Evolutionary conservation across 2,888 invertebrate species (phyloP).

Genomic region (Cistogaster globosa): DNA sequence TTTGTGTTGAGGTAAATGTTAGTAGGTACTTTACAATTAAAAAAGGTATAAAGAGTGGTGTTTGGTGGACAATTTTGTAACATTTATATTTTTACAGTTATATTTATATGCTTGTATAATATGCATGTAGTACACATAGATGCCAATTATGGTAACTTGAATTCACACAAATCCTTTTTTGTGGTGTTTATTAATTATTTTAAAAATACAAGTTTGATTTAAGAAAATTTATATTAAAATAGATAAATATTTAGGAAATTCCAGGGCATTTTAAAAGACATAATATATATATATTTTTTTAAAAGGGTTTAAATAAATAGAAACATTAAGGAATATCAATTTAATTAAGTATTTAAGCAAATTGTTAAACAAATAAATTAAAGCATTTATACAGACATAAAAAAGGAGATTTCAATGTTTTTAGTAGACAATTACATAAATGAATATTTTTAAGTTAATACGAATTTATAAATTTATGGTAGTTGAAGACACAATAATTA

Average conservation of each 20-base stretch:
- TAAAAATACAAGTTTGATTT: not conserved
- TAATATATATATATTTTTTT: not conserved
- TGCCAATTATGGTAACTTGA: conserved; percentile 58
- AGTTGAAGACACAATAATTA: not conserved
- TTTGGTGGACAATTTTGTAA: conserved; percentile 41
- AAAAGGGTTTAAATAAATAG: conserved; percentile 9
- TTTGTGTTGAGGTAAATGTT: conserved; percentile 22
- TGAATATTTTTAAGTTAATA: not conserved
- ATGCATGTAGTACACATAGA: not conserved
- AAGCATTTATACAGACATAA: too few relatives aligned
- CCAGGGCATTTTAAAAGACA: conserved; percentile 1
- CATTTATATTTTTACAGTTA: conserved; percentile 1
- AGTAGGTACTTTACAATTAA: not conserved
- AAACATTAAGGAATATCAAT: not conserved
- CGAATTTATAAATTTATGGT: not conserved
- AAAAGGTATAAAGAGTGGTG: not conserved
- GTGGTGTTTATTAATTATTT: not conserved
- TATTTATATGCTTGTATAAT: not conserved
- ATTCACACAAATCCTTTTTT: conserved; percentile 70
- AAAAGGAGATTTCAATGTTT: not conserved
- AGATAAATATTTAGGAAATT: not conserved
- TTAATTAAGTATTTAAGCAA: not conserved
- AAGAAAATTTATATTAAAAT: not conserved
- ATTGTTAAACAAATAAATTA: too few relatives aligned
- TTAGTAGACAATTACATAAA: not conserved